Conservation (phyloP, 1,140 invertebrate genomes). For the Tetramorium parvispinum region DNA sequence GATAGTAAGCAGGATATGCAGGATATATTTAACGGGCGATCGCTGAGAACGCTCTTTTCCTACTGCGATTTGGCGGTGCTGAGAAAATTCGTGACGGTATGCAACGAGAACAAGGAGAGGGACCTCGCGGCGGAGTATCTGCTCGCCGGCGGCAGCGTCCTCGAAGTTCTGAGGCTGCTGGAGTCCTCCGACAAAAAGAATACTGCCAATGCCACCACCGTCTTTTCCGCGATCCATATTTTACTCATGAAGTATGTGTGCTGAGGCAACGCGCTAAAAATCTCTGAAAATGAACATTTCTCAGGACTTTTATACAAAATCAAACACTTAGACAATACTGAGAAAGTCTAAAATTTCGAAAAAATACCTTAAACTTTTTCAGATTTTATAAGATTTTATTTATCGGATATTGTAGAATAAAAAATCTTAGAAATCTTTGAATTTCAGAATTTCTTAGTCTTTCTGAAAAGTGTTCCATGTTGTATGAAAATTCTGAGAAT, state of each 20-base stretch:
- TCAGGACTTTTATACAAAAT: no score
- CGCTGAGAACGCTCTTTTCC: constrained; percentile 68
- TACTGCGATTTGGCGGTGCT: constrained; percentile 56
- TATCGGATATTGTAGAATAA: no score
- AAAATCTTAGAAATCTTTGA: no score
- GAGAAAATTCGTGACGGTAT: constrained; percentile 71
- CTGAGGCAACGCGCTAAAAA: background rate
- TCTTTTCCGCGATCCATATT: constrained; percentile 88
- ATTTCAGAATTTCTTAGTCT: no score
- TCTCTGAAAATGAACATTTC: no score
- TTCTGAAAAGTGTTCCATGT: no score
- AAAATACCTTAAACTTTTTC: no score
- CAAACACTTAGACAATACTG: no score
- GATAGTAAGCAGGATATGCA: background rate
- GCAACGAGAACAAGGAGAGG: constrained; percentile 77
- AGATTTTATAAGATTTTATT: no score
- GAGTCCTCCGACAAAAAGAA: constrained; percentile 86
- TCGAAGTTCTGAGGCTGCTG: constrained; percentile 88
- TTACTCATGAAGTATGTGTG: constrained; percentile 87
- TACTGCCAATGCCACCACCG: constrained; percentile 85
- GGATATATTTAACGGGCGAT: constrained; percentile 68
- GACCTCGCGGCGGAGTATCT: constrained; percentile 89
- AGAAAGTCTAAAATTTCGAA: no score
- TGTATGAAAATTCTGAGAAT: no score
- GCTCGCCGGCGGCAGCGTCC: constrained; percentile 88